Base-by-base conservation (phyloP, 2,113 vertebrate genomes). In the Channa maculata region DNA sequence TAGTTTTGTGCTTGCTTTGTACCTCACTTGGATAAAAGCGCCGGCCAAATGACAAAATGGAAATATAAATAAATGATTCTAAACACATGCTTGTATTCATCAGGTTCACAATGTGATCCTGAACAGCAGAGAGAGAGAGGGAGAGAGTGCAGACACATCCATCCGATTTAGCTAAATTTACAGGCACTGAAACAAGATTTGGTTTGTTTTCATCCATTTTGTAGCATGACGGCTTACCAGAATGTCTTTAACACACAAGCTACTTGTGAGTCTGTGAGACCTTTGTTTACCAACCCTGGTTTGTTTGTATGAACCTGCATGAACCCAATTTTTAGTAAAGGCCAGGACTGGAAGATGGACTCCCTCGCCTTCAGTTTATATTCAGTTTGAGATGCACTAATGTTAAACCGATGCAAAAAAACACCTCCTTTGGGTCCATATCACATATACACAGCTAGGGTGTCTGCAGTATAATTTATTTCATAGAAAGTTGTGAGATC, bases 301-400 rank as follows among this genome's bases (percentile, higher is more conserved):
- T 68, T 83, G 71, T 87, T 86, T 77, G 71, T 36, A 89, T 57
- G 82, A 62, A 70, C 33, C 48, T 36, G 46, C 48, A 3, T 79
- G 73, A 24, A 76, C 79, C 53, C 71, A 44, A 2, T 67, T 69
- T 65, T 61, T 39, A 48, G 53, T 63, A 78, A 11, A 53, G 44
- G 62, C 72, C 55, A 11, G 37, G 12, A 39, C 46, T 60, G 39
- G 69, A 72, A 50, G 66, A 80, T 6, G 12, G 41, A 39, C 15
- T 34, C 71, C 57, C 36, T 8, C 0, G 2, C 15, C 39, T 63
- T 51, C 5, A 7, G 36, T 50, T 62, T 46, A 10, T 37, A 6
- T 67, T 78, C 4, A 6, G 7, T 46, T 0, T 53, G n/a, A 34
- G n/a, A 3, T 0, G 11, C 48, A 0, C 24, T 24, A 24, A 24